phyloP scores from a whole-genome alignment of 2,797 vertebrate species.

The Halcyon badia region DNA sequence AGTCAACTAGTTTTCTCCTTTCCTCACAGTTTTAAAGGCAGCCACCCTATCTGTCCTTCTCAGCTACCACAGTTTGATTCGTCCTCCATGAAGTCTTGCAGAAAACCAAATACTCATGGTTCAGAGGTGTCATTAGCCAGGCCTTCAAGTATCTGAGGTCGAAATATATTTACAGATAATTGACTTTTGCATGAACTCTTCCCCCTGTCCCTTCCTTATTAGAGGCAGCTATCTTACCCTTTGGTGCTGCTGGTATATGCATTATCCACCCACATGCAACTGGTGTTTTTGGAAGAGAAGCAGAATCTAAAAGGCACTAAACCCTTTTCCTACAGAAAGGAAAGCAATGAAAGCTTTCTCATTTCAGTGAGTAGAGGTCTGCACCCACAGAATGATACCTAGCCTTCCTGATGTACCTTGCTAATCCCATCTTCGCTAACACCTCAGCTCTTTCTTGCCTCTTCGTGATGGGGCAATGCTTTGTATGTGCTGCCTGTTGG shows the following conservation, averaged over 20 bases:
- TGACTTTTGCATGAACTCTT: background rate
- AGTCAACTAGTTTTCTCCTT: background rate
- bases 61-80: background rate
- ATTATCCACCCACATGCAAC: background rate
- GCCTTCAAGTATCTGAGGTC: background rate
- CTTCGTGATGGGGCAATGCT: background rate
- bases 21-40: background rate
- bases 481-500: accelerated
- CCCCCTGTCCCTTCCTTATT: background rate
- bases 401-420: background rate
- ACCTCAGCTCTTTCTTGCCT: background rate
- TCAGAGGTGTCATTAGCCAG: background rate
- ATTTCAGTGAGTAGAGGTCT: background rate
- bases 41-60: background rate
- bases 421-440: accelerated
- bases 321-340: background rate
- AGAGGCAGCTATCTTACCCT: background rate
- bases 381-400: background rate
- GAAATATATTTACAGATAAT: slow-evolving; percentile 32
- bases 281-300: background rate
- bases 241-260: background rate
- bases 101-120: background rate
- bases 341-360: background rate
- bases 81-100: background rate
- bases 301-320: background rate